Evolutionary conservation across 2,113 vertebrate genomes (phyloP).

Genomic region (Cochlearius cochlearius): DNA sequence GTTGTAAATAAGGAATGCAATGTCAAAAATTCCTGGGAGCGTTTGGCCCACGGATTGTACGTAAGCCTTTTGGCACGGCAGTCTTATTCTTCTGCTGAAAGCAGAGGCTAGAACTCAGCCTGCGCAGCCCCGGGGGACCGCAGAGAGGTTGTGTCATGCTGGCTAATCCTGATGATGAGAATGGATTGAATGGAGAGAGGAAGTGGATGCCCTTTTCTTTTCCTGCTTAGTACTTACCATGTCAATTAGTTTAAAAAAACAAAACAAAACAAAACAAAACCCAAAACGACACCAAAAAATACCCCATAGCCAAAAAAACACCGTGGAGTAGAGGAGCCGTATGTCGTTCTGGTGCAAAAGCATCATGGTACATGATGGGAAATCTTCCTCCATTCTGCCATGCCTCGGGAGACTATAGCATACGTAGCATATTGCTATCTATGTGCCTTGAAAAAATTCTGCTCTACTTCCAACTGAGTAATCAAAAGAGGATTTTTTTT

Average conservation of each 20-base stretch:
- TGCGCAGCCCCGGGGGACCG: conserved; percentile 5
- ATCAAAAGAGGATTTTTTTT: conserved; percentile 15
- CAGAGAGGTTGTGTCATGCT: conserved; percentile 48
- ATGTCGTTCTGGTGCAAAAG: neutral
- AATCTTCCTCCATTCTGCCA: neutral
- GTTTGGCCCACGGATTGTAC: conserved; percentile 1
- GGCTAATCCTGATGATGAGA: conserved; percentile 57
- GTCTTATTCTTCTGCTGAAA: conserved; percentile 13
- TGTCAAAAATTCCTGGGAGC: neutral
- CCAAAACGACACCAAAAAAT: neutral
- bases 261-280: neutral
- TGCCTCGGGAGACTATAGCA: neutral
- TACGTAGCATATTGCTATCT: neutral
- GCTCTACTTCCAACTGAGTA: conserved; percentile 11
- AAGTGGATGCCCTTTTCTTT: conserved; percentile 60
- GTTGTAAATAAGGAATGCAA: neutral
- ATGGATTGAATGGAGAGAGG: conserved; percentile 65
- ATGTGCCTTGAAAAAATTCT: neutral
- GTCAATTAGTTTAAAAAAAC: conserved; percentile 6
- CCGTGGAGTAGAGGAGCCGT: neutral
- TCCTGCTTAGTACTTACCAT: conserved; percentile 43
- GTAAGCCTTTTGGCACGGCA: conserved; percentile 1
- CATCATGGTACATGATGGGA: neutral
- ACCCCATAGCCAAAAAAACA: neutral
- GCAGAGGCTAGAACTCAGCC: conserved; percentile 25